Conservation (phyloP, 2,888 invertebrate species). For the Myopa tessellatipennis region DNA sequence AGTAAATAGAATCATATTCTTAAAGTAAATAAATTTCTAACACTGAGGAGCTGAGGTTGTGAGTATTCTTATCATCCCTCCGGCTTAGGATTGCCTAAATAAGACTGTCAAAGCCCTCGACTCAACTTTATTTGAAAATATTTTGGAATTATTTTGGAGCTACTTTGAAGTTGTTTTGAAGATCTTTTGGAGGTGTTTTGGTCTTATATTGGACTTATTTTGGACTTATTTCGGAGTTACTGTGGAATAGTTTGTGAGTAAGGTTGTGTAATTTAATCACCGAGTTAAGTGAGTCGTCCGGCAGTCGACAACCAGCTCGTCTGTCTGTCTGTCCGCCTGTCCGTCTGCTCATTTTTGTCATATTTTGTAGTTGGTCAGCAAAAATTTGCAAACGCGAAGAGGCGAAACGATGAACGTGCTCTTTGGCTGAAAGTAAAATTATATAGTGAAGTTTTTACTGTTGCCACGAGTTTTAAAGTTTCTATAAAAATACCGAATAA, state of each 20-base stretch:
- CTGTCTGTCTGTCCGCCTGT: neutral
- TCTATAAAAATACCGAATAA: neutral
- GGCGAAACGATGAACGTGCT: conserved; percentile 14
- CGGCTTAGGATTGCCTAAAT: too few species aligned
- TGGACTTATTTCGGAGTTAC: neutral
- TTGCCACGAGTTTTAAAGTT: conserved; percentile 10
- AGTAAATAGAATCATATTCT: neutral
- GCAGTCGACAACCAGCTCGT: neutral
- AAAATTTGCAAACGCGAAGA: neutral
- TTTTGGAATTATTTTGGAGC: too few species aligned
- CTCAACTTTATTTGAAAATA: too few species aligned
- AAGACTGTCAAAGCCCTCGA: too few species aligned
- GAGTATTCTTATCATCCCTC: neutral
- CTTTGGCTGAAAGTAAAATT: neutral
- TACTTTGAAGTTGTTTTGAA: too few species aligned
- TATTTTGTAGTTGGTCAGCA: conserved; percentile 33
- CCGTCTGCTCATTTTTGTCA: neutral
- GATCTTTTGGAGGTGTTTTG: too few species aligned
- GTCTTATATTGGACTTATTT: too few species aligned
- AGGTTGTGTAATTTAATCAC: neutral
- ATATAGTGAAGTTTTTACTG: neutral
- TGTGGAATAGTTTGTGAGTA: neutral
- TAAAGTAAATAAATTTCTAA: neutral
- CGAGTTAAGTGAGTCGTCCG: too few species aligned
- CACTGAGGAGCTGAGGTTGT: neutral